Percentiles rank a stretch among this genome's conserved stretches.
Evolutionary conservation across 2,113 vertebrate species (phyloP).

Genomic region (Syngnathus floridae): DNA sequence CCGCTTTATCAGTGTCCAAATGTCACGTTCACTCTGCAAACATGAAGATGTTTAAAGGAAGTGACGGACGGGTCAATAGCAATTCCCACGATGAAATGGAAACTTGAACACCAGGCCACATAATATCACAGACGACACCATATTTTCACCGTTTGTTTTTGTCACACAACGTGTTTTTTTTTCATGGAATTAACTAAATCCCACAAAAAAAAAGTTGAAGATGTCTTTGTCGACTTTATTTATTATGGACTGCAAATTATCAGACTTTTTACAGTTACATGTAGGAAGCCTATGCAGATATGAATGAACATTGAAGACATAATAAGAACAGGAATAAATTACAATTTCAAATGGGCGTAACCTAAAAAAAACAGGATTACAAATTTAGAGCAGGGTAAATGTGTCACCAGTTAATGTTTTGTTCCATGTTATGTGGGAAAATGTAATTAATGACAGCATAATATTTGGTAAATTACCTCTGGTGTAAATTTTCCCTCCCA

Average conservation of each 20-base stretch:
- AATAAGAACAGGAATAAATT: neutral
- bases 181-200: neutral
- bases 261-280: neutral
- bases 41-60: slow-evolving; percentile 26
- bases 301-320: neutral
- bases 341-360: neutral
- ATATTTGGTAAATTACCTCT: neutral
- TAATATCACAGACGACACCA: neutral
- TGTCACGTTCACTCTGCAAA: slow-evolving; percentile 8
- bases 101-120: slow-evolving; percentile 9
- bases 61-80: slow-evolving; percentile 18
- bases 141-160: neutral
- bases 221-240: neutral
- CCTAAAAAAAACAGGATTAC: no score
- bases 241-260: neutral
- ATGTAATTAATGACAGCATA: no score
- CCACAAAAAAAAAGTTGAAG: neutral
- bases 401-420: neutral
- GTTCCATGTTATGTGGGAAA: no score
- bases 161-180: neutral
- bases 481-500: neutral
- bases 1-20: slow-evolving; percentile 18
- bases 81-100: slow-evolving; percentile 36
- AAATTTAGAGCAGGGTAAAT: neutral
- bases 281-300: neutral